A percentile compares a stretch with the other conserved stretches of the same genome.
Evolutionary conservation across 2,888 invertebrate genomes (phyloP).

Genomic region (Chymomyza amoena): DNA sequence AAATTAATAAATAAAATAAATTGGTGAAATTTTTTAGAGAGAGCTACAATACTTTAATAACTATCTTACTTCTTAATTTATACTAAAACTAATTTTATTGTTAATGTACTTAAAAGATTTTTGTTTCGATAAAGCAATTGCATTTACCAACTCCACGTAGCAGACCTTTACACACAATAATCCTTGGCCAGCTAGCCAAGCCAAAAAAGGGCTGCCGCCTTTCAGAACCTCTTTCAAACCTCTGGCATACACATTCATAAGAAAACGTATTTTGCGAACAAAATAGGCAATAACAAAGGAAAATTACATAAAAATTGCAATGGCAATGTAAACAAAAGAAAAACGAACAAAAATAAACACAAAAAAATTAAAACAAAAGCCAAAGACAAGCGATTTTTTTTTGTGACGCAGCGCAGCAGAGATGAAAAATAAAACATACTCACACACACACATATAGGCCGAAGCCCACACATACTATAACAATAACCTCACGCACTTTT

Average conservation of each 20-base stretch:
- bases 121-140: no score
- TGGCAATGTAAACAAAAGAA: conserved; percentile 59
- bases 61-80: no score
- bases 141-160: neutral
- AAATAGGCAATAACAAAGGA: conserved; percentile 39
- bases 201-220: no score
- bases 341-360: conserved; percentile 24
- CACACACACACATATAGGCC: neutral
- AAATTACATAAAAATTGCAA: conserved; percentile 57
- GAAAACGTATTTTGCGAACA: conserved; percentile 67
- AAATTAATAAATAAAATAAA: neutral
- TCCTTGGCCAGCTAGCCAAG: neutral
- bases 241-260: conserved; percentile 73
- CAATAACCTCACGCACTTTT: neutral
- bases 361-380: conserved; percentile 1
- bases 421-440: neutral
- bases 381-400: neutral
- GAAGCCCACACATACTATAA: neutral
- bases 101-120: no score
- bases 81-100: no score
- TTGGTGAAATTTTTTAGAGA: no score
- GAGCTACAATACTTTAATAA: no score
- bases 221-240: no score
- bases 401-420: neutral
- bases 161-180: conserved; percentile 1